Base-by-base conservation (phyloP, 2,888 invertebrate species). In the Beris morrisii region DNA sequence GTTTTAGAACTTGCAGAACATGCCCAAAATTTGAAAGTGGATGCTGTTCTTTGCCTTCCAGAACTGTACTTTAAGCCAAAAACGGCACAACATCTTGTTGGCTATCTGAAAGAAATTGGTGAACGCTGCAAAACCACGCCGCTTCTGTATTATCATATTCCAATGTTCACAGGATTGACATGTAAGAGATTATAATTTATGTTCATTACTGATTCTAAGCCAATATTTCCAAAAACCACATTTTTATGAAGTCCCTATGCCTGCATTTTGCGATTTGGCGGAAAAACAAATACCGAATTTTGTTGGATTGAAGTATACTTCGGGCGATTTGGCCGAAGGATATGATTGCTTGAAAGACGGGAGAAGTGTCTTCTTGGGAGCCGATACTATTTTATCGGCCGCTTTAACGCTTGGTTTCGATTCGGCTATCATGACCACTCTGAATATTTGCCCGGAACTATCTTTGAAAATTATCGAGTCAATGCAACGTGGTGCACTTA, bases 71-170 rank as follows among this genome's bases (percentile, higher is more conserved):
- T 89, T 78, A 90, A 87, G 75, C 92, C 92, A 0, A 78, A 79
- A 5, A 83, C 79, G 0, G 80, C 84, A 0, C 77, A 82, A 6
- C 85, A 88, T 43, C 80, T 92, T 61, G 86, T 88, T 0, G 81
- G 83, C 65, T 92, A 92, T 75, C 81, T 92, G 59, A 84, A 84
- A 71, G 75, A 84, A 56, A 86, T 94, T 5, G 85, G 88, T 0
- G 81, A 83, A 13, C 87, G 88, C 0, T 93, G 92, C 1, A 89
- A 90, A 0, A 86, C 86, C 5, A 85, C 88, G 0, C 93, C 94
- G 0, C 84, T 94, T 52, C 82, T 92, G 32, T 93, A 93, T 75
- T 94, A 94, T 75, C 93, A 94, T 75, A 89, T 92, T 72, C 93
- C 93, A 0, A 82, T 81, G 69, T 85, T 88, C 78, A 88, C 87